Conservation (phyloP, 2,888 invertebrate species). For the Standfussiana lucernea region DNA sequence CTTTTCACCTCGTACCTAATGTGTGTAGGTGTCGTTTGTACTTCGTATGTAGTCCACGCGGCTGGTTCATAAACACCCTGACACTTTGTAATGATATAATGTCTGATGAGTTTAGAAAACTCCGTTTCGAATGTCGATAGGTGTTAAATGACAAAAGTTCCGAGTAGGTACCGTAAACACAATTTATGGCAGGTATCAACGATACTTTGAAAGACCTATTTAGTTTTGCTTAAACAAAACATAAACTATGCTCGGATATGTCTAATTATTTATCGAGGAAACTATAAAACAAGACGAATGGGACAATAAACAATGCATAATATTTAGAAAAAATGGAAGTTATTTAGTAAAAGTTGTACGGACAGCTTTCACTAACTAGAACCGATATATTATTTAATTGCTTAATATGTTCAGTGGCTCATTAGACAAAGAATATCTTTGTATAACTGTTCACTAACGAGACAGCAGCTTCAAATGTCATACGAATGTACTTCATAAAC, state of each 20-base stretch:
- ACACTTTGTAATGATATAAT: constrained; percentile 27
- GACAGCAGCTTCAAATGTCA: constrained; percentile 65
- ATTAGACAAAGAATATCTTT: constrained; percentile 63
- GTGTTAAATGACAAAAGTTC: constrained; percentile 48
- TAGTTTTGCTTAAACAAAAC: constrained; percentile 59
- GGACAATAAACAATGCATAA: constrained; percentile 68
- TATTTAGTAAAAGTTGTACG: constrained; percentile 66
- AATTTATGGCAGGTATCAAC: constrained; percentile 51
- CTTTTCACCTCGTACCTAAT: constrained; percentile 51
- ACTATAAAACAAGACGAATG: constrained; percentile 67
- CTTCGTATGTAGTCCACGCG: constrained; percentile 1
- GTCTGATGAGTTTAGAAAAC: constrained; percentile 28
- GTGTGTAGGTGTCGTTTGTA: constrained; percentile 11
- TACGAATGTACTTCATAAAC: constrained; percentile 63
- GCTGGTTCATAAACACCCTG: background rate
- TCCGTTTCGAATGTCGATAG: constrained; percentile 15
- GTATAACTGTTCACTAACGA: constrained; percentile 73
- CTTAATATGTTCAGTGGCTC: constrained; percentile 67
- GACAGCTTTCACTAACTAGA: constrained; percentile 68
- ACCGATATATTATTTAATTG: constrained; percentile 67
- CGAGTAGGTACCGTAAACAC: constrained; percentile 57
- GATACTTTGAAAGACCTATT: constrained; percentile 47
- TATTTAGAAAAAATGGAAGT: constrained; percentile 56
- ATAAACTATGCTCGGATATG: constrained; percentile 59
- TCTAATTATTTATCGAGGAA: constrained; percentile 64